phyloP scores from a whole-genome alignment of 2,888 invertebrate genomes.

The Desoria tigrina region DNA sequence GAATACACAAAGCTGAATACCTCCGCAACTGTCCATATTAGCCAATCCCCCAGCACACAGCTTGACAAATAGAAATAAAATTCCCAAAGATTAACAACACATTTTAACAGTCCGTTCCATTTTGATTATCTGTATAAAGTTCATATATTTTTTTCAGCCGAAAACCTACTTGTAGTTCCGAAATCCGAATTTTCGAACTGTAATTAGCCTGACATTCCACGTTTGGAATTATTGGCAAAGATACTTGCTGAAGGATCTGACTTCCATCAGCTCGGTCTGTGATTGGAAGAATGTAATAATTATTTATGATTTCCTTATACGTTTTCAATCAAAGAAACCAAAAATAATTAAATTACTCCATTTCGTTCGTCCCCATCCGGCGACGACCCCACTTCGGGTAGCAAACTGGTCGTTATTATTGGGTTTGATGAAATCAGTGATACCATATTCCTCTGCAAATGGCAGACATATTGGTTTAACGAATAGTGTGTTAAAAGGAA shows the following conservation, averaged over 20 bases:
- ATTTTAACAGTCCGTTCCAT: no score
- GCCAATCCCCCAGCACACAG: slow-evolving; percentile 52
- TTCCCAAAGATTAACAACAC: background rate
- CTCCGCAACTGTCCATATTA: slow-evolving; percentile 45
- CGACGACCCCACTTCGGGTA: slow-evolving; percentile 61
- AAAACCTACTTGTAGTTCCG: no score
- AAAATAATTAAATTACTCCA: slow-evolving; percentile 48
- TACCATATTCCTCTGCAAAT: slow-evolving; percentile 46
- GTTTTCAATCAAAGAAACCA: no score
- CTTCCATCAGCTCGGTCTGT: slow-evolving; percentile 44
- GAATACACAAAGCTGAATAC: slow-evolving; percentile 2
- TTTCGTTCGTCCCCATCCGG: slow-evolving; percentile 68
- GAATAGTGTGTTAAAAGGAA: slow-evolving; percentile 26
- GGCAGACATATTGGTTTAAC: slow-evolving; percentile 53
- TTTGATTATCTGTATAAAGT: slow-evolving; percentile 4
- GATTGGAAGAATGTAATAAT: background rate
- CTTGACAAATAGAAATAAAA: slow-evolving; percentile 16
- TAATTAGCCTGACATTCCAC: slow-evolving; percentile 49
- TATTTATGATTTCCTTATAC: background rate
- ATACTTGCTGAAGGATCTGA: slow-evolving; percentile 37
- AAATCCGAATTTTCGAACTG: slow-evolving; percentile 21
- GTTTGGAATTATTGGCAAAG: slow-evolving; percentile 44
- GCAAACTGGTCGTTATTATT: slow-evolving; percentile 11
- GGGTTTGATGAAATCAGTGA: slow-evolving; percentile 13
- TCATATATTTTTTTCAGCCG: no score